Evolutionary conservation across 2,113 vertebrate genomes (phyloP), one percentile per base, ranked within the genome.

Genomic region (Oreochromis tanganicae): DNA sequence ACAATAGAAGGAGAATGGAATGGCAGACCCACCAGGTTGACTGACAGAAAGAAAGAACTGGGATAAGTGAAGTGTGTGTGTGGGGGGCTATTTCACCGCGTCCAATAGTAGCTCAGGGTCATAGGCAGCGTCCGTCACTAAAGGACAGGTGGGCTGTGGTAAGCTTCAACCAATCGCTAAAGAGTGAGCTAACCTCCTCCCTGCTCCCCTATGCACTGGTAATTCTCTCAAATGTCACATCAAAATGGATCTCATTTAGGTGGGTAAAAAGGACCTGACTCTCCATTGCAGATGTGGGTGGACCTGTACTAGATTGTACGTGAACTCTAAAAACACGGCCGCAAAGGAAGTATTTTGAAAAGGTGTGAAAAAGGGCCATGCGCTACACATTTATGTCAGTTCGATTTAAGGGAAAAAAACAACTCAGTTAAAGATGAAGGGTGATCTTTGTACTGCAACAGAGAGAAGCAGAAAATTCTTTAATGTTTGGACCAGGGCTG

Each of bases 171-270:
- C 92, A 93, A 95, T 94, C n/a, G 85, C 71, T 52, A 59, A 38
- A 36, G 82, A 91, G 90, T 9, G 50, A 84, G 85, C 89, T 93
- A 94, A 91, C 95, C 93, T 93, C 93, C 85, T 83, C 79, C 19
- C 17, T 87, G 91, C 89, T 89, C 85, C 89, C 78, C 90, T 79
- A 81, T 90, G 90, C 89, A 82, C 92, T 88, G 90, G 95, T 94
- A 94, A 94, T 95, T 95, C 95, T 92, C 94, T 94, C 93, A 96
- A 96, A 96, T 96, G 96, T 96, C 96, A 96, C 93, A 95, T 96
- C 94, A 93, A 94, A 95, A 96, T 95, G 93, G 93, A 96, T 95
- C 94, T 95, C 86, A 95, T 95, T 95, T 96, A 94, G 91, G 85
- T 63, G 88, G 89, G 86, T 90, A 89, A 94, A 93, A 94, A 94